Conservation (phyloP, 2,113 vertebrate genomes). For the Dicerorhinus sumatrensis region DNA sequence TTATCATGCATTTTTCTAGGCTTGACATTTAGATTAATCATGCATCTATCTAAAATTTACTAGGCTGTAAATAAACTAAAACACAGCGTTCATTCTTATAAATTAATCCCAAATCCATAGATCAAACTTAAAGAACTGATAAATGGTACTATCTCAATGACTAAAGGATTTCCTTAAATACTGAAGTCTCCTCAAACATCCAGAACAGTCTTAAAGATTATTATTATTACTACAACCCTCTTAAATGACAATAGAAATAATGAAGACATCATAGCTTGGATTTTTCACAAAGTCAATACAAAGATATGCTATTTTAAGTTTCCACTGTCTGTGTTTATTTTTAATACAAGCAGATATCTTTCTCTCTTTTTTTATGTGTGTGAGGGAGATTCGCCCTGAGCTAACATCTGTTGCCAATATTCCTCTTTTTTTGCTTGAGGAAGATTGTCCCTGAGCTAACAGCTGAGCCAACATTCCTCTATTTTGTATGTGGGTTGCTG, state of each 20-base stretch:
- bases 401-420: no score
- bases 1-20: background rate
- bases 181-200: background rate
- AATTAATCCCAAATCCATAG: background rate
- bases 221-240: background rate
- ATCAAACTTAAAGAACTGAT: background rate
- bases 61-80: background rate
- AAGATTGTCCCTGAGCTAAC: no score
- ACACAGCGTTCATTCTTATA: background rate
- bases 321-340: background rate
- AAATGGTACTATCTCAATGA: background rate
- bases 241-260: background rate
- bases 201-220: background rate
- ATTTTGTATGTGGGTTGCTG: no score
- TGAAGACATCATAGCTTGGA: background rate
- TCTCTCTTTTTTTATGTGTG: background rate
- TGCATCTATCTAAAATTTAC: background rate
- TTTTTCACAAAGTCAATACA: background rate
- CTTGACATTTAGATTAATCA: background rate
- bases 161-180: background rate
- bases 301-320: background rate
- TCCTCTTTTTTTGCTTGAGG: no score
- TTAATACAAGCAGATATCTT: background rate
- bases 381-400: no score
- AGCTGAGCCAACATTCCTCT: no score